phyloP scores from a whole-genome alignment of 2,797 vertebrate species.

The Girardinus metallicus region DNA sequence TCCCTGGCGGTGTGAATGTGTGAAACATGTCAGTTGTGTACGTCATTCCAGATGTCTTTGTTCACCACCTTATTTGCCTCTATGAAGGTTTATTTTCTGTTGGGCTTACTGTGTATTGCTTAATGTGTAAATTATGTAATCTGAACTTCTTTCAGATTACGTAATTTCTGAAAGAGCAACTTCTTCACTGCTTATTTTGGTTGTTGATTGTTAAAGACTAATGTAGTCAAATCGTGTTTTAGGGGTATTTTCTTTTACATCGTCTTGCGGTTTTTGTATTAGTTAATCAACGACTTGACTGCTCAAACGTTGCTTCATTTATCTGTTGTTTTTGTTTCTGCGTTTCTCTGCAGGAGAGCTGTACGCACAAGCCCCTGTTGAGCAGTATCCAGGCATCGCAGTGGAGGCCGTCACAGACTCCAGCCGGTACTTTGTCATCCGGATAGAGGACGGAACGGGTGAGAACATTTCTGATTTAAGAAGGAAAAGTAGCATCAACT shows the following conservation, averaged over 20 bases:
- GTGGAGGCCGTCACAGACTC: slow-evolving; percentile 93
- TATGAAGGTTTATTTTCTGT: no score
- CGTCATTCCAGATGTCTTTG: no score
- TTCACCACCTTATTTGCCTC: no score
- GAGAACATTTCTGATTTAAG: slow-evolving; percentile 20
- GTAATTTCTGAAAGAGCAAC: not conserved
- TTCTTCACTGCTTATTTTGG: not conserved
- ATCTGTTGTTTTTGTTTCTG: slow-evolving; percentile 3
- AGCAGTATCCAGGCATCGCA: slow-evolving; percentile 89
- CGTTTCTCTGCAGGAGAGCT: slow-evolving; percentile 86
- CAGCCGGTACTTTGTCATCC: slow-evolving; percentile 94
- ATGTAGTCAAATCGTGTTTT: not conserved
- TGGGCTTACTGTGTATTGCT: no score
- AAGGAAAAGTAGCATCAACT: not conserved
- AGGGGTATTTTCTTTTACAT: not conserved
- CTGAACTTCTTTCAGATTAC: no score
- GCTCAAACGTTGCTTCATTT: not conserved
- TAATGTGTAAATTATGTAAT: no score
- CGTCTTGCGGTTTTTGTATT: not conserved
- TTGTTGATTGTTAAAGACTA: not conserved
- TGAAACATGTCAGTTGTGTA: no score
- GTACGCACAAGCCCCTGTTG: slow-evolving; percentile 93
- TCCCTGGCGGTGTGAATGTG: no score
- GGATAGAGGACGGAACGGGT: slow-evolving; percentile 92
- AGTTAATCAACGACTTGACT: not conserved